These are phyloP conservation scores for Philereme transversata DNA, from an alignment of 2,888 invertebrate genomes.

Conservation along the genomic window DNA sequence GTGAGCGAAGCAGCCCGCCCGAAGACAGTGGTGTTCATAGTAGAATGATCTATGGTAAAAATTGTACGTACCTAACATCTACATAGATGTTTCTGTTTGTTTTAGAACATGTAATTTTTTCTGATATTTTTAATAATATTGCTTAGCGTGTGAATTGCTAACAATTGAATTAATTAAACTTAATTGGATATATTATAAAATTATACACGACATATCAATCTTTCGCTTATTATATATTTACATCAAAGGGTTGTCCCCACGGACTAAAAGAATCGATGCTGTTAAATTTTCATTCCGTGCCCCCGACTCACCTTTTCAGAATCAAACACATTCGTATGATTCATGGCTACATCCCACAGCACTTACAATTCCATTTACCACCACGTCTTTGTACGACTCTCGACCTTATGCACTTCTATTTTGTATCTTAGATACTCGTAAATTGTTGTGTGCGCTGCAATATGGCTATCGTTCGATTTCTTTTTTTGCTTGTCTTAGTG, in stretches of 20 bases:
- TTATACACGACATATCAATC: neutral
- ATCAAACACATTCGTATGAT: constrained; percentile 36
- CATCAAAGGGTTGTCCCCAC: neutral
- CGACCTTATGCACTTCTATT: constrained; percentile 26
- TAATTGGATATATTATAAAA: too few species aligned
- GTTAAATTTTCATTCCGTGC: constrained; percentile 25
- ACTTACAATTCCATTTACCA: constrained; percentile 35
- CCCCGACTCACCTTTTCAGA: constrained; percentile 27
- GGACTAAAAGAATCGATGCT: neutral
- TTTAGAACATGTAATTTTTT: too few species aligned
- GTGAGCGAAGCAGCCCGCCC: too few species aligned
- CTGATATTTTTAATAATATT: too few species aligned
- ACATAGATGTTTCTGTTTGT: too few species aligned
- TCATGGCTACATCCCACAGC: constrained; percentile 36
- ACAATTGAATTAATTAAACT: too few species aligned
- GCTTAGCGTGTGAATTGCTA: too few species aligned
- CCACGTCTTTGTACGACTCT: constrained; percentile 18
- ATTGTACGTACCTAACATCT: too few species aligned
- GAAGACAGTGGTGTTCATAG: too few species aligned
- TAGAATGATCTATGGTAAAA: too few species aligned
- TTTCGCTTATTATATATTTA: too few species aligned
- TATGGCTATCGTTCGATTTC: constrained; percentile 16
- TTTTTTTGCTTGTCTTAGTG: constrained; percentile 27
- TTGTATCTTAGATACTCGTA: constrained; percentile 14
- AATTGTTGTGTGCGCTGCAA: constrained; percentile 16